Percentiles rank a stretch among this genome's conserved stretches.
phyloP scores from a whole-genome alignment of 2,888 invertebrate genomes.

The Caenorhabditis sp. region DNA sequence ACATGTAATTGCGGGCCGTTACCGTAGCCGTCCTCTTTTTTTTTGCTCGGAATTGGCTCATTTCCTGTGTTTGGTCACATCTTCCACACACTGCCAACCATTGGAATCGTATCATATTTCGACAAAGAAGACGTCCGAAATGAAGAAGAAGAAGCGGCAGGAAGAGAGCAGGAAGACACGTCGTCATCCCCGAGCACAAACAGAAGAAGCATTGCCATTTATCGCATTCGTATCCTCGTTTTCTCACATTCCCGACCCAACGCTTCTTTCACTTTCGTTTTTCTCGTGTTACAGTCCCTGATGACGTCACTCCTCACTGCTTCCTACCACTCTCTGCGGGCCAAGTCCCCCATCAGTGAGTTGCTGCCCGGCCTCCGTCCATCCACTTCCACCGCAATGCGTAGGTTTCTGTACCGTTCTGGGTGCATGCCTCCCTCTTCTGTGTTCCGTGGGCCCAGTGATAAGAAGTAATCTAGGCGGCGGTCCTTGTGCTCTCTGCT shows the following conservation, averaged over 20 bases:
- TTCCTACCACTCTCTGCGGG: constrained; percentile 48
- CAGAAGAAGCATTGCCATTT: constrained; percentile 28
- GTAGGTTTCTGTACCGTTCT: constrained; percentile 9
- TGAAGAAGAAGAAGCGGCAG: constrained; percentile 22
- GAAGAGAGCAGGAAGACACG: too few relatives aligned
- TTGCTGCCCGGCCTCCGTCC: constrained; percentile 30
- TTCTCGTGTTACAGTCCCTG: background rate
- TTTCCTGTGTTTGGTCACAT: constrained; percentile 38
- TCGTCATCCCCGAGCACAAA: constrained; percentile 43
- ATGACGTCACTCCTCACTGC: constrained; percentile 57
- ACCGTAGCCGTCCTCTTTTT: constrained; percentile 2
- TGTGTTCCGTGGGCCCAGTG: background rate
- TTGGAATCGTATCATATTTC: constrained; percentile 45
- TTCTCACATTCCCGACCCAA: constrained; percentile 15
- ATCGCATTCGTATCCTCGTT: constrained; percentile 2
- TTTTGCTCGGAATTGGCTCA: constrained; percentile 33
- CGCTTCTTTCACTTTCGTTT: background rate
- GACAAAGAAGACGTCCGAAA: constrained; percentile 21
- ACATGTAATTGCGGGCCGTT: constrained; percentile 27
- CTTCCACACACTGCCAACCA: constrained; percentile 15
- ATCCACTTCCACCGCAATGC: constrained; percentile 32
- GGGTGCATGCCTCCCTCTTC: background rate
- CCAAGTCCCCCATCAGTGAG: constrained; percentile 44
- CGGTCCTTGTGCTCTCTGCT: constrained; percentile 26
- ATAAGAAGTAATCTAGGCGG: constrained; percentile 29